phyloP scores from a whole-genome alignment of 2,888 invertebrate species.

The Epicampocera succincta region DNA sequence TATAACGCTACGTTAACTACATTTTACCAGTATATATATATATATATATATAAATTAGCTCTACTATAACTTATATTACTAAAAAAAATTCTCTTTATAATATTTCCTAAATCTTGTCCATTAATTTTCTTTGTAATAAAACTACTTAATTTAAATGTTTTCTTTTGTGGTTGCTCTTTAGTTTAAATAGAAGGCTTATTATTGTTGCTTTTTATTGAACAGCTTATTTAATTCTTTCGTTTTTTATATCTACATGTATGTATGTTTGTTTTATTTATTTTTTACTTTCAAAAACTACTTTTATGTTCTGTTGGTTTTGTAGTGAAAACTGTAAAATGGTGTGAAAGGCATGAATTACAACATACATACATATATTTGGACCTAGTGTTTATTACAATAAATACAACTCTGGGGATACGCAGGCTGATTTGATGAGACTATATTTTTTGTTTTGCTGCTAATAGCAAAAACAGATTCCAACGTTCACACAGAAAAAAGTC shows the following conservation, averaged over 20 bases:
- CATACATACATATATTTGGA: no score
- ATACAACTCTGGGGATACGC: no score
- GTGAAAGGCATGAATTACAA: no score
- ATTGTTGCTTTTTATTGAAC: constrained; percentile 62
- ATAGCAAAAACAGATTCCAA: no score
- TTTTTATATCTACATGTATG: constrained; percentile 14
- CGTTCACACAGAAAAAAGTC: no score
- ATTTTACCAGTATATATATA: no score
- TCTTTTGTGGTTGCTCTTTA: constrained; percentile 29
- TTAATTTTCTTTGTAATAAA: not conserved
- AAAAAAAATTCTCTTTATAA: constrained; percentile 22
- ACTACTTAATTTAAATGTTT: constrained; percentile 43
- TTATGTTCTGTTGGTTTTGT: no score
- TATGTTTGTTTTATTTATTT: not conserved
- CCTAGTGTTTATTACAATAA: no score
- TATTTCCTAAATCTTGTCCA: not conserved
- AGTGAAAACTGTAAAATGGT: no score
- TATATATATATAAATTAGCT: constrained; percentile 36
- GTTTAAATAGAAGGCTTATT: constrained; percentile 64
- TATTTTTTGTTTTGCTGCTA: no score
- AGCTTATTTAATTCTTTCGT: constrained; percentile 22
- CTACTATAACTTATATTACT: constrained; percentile 12
- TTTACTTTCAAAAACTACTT: not conserved
- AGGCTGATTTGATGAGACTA: no score
- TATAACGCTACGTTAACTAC: constrained; percentile 58